Evolutionary conservation across 1,140 invertebrate species (phyloP).

Genomic region (Lutraria rhynchaena): DNA sequence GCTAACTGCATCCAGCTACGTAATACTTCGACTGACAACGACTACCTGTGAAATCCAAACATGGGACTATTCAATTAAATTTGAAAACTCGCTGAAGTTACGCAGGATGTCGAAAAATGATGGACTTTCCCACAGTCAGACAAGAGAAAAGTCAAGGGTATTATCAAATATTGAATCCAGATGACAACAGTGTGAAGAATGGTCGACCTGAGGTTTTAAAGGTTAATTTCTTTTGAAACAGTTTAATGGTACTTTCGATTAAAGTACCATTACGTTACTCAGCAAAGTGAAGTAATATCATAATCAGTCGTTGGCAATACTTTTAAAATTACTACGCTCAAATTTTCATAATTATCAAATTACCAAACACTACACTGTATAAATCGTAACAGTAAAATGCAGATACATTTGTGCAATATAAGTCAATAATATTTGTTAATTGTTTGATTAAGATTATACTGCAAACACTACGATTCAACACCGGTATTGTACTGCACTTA

Average conservation of each 20-base stretch:
- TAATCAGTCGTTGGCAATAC: too few relatives aligned
- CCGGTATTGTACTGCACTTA: too few relatives aligned
- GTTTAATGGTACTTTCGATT: background rate
- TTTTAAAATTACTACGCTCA: too few relatives aligned
- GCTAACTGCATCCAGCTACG: slow-evolving; percentile 10
- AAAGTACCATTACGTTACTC: background rate
- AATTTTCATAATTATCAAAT: too few relatives aligned
- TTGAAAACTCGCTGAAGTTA: slow-evolving; percentile 39
- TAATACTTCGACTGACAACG: background rate
- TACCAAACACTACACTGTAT: too few relatives aligned
- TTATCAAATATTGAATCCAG: slow-evolving; percentile 39
- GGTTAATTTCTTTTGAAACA: background rate
- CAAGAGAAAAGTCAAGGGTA: slow-evolving; percentile 15
- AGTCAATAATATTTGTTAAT: too few relatives aligned
- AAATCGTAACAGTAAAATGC: too few relatives aligned
- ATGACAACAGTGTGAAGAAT: slow-evolving; percentile 1
- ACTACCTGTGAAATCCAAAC: slow-evolving; percentile 5
- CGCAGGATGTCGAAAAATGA: slow-evolving; percentile 42
- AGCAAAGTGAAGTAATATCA: too few relatives aligned
- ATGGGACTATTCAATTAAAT: slow-evolving; percentile 38
- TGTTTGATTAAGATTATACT: too few relatives aligned
- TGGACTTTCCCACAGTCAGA: slow-evolving; percentile 46
- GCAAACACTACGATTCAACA: too few relatives aligned
- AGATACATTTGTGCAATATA: too few relatives aligned
- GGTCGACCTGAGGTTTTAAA: background rate